Evolutionary conservation across 2,113 vertebrate genomes (phyloP), one percentile per base, ranked within the genome.

Genomic region (Dendropsophus ebraccatus): DNA sequence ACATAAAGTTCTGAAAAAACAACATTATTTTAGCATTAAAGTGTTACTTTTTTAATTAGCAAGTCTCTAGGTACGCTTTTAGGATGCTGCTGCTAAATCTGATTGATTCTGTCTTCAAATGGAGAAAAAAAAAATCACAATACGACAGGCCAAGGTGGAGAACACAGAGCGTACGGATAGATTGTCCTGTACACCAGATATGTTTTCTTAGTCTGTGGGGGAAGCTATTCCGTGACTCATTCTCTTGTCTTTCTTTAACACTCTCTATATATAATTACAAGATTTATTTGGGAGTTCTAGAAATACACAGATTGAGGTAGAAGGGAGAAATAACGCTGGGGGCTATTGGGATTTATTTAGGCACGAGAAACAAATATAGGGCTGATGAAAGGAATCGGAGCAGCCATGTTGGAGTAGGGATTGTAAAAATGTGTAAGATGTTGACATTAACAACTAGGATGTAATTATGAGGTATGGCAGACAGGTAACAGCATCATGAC

Each of bases 211-310:
- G 30, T 65, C 25, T 30, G 56, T 35, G 25, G 13, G 16, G 35
- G n/a, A 70, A 73, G 21, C 32, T 76, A 35, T 67, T 77, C 17
- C 17, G 58, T 32, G 78, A 81, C 56, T 81, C 78, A 37, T 17
- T 80, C 54, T 14, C 54, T 62, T 35, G 17, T 78, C 56, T 81
- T 47, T 77, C 73, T 77, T 41, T 73, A 58, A 56, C 49, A 75
- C 74, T 84, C 50, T 83, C 49, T 83, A 54, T 75, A 76, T 84
- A 84, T 77, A 77, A 62, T 77, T 84, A 84, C 83, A 84, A 30
- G 37, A 84, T 84, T 84, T 79, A 70, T 70, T 85, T 79, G 75
- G 84, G 84, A 79, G 21, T 52, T 85, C 84, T 79, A 85, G 84
- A 85, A 32, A 67, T 79, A 41, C 23, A 79, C 28, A 67, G 25